A percentile compares a stretch with the other conserved stretches of the same genome.
Conservation (phyloP, 1,140 invertebrate species). For the Calliopsis andreniformis region DNA sequence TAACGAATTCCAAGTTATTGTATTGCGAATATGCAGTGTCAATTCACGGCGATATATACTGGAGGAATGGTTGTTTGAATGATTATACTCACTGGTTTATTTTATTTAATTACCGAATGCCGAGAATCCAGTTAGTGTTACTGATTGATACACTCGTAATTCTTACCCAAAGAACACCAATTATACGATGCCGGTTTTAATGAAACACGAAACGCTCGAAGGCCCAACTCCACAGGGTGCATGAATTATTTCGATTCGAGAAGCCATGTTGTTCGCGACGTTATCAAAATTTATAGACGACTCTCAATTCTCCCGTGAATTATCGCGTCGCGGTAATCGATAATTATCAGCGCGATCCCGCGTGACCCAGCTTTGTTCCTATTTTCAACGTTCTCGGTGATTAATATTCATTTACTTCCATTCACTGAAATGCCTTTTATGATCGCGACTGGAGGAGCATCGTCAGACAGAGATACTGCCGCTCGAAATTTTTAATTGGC, state of each 20-base stretch:
- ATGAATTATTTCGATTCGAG: constrained; percentile 8
- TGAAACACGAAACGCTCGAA: neutral
- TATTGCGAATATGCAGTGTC: no score
- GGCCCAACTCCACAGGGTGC: neutral
- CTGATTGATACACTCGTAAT: neutral
- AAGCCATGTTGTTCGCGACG: neutral
- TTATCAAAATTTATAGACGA: constrained; percentile 18
- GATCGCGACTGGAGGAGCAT: no score
- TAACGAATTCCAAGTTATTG: no score
- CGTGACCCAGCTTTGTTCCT: neutral
- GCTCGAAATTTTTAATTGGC: neutral
- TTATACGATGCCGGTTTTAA: neutral
- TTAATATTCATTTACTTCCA: constrained; percentile 28
- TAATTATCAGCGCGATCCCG: neutral
- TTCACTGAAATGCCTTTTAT: neutral
- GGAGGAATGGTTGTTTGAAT: no score
- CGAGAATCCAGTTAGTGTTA: neutral
- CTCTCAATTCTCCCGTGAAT: neutral
- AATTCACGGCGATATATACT: no score
- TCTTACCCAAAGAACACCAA: neutral
- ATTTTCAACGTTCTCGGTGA: neutral
- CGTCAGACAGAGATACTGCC: no score
- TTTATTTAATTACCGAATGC: no score
- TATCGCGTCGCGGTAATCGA: constrained; percentile 5
- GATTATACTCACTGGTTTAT: no score